These are phyloP conservation scores for Tenthredo mesomela DNA, from an alignment of 2,888 invertebrate genomes.

Conservation along the genomic window DNA sequence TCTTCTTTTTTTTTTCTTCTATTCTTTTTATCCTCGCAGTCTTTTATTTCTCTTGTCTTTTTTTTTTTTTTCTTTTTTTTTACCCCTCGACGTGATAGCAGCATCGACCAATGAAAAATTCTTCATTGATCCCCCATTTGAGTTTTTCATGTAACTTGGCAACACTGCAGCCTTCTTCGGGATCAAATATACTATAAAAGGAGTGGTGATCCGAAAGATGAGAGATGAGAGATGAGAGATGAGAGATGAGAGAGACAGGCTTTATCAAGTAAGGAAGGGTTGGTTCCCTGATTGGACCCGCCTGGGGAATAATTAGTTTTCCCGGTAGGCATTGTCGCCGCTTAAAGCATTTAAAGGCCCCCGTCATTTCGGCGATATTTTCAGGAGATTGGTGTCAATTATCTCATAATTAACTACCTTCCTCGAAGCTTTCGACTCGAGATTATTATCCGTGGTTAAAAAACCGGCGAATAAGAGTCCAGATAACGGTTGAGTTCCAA, in stretches of 20 bases:
- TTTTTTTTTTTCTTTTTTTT: not conserved
- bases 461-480: not conserved
- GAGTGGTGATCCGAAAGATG: not conserved
- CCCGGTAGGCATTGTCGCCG: slow-evolving; percentile 39
- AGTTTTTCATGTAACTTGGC: not conserved
- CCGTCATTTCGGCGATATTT: slow-evolving; percentile 35
- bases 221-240: not conserved
- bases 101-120: slow-evolving; percentile 19
- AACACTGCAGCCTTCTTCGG: not conserved
- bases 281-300: slow-evolving; percentile 34
- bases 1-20: too few species aligned
- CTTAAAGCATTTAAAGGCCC: slow-evolving; percentile 20
- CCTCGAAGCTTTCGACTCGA: slow-evolving; percentile 7
- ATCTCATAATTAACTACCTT: slow-evolving; percentile 34
- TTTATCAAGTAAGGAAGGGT: not conserved
- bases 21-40: not conserved
- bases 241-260: not conserved
- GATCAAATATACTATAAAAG: slow-evolving; percentile 6
- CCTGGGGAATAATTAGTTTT: slow-evolving; percentile 51
- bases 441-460: slow-evolving; percentile 15
- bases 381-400: slow-evolving; percentile 37
- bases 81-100: not conserved
- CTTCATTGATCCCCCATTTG: not conserved
- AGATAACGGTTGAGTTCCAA: not conserved
- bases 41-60: not conserved